phyloP scores from a whole-genome alignment of 2,113 vertebrate species.

The Periophthalmodon schlosseri region DNA sequence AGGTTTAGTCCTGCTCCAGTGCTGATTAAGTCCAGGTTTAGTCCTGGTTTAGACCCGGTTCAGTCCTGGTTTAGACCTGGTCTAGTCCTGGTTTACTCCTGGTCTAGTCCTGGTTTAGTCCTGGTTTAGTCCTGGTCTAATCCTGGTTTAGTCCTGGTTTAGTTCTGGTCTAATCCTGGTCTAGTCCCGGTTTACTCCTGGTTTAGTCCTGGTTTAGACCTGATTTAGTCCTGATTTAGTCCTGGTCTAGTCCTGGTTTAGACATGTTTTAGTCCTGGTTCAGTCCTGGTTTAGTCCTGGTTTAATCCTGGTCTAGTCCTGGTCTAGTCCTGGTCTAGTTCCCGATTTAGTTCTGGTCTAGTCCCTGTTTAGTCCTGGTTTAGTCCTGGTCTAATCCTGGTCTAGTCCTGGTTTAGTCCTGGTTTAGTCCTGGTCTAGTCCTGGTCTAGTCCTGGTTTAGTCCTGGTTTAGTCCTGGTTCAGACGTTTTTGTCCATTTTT shows the following conservation, averaged over 20 bases:
- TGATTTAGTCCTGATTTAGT: background rate
- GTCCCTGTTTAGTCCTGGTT: no score
- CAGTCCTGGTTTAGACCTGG: background rate
- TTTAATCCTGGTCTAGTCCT: no score
- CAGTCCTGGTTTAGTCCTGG: no score
- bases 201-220: background rate
- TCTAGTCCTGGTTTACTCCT: background rate
- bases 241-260: no score
- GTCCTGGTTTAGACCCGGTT: background rate
- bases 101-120: background rate
- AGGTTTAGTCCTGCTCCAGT: background rate
- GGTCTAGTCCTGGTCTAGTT: no score
- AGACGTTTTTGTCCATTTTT: background rate
- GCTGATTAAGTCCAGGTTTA: background rate
- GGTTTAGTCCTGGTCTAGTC: no score
- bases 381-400: no score
- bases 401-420: no score
- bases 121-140: background rate
- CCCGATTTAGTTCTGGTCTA: no score
- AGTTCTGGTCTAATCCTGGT: background rate
- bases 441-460: background rate
- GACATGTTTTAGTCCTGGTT: no score
- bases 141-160: conserved; percentile 28
- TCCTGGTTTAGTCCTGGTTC: background rate
- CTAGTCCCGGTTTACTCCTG: background rate